Percentiles rank a stretch among this genome's conserved stretches.
These are phyloP conservation scores for Bovichtus variegatus DNA, from an alignment of 2,797 vertebrate genomes.

Conservation along the genomic window DNA sequence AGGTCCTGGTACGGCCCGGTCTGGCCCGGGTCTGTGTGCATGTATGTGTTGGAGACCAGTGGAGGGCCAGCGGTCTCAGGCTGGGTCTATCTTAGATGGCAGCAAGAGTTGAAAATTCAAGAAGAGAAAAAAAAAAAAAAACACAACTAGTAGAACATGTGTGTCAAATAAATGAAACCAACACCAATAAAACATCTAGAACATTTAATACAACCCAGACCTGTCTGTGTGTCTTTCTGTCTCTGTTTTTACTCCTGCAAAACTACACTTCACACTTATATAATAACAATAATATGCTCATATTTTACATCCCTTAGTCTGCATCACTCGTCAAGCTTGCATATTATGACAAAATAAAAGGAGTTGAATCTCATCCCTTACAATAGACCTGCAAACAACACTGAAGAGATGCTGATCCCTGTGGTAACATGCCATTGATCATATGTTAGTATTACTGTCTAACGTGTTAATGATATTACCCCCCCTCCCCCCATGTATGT, in stretches of 20 bases:
- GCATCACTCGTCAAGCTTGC: not conserved
- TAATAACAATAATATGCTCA: not conserved
- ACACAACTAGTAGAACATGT: slow-evolving; percentile 79
- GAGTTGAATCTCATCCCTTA: not conserved
- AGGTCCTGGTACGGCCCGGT: slow-evolving; percentile 45
- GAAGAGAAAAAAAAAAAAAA: slow-evolving; percentile 58
- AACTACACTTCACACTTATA: not conserved
- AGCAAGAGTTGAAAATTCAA: slow-evolving; percentile 74
- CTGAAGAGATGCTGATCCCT: not conserved
- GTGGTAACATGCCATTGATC: not conserved
- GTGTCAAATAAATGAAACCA: slow-evolving; percentile 87
- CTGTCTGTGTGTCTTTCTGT: slow-evolving; percentile 79
- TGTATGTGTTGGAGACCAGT: slow-evolving; percentile 75
- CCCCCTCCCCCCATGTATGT: not conserved
- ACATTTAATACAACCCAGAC: slow-evolving; percentile 88
- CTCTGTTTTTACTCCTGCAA: slow-evolving; percentile 16
- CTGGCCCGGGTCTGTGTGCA: slow-evolving; percentile 66
- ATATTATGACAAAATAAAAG: not conserved
- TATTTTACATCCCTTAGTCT: not conserved
- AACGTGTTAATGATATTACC: not conserved
- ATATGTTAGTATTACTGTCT: not conserved
- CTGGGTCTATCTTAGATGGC: slow-evolving; percentile 78
- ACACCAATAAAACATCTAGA: slow-evolving; percentile 91
- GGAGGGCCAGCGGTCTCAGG: slow-evolving; percentile 73
- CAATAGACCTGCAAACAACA: not conserved